A percentile compares a stretch with the other conserved stretches of the same genome.
Evolutionary conservation across 2,888 invertebrate species (phyloP).

Genomic region (Globia sparganii): DNA sequence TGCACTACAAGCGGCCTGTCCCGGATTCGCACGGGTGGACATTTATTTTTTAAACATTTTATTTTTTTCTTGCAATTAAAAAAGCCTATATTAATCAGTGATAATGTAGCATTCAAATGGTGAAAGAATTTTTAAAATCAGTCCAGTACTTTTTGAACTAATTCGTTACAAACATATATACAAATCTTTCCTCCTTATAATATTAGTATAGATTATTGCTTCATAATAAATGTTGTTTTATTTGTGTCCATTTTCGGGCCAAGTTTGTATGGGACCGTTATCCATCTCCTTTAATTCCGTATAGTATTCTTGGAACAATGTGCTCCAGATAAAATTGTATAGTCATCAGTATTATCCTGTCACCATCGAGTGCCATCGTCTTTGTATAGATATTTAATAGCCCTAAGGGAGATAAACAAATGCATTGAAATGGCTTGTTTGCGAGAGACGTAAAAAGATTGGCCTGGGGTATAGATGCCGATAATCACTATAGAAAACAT

Average conservation of each 20-base stretch:
- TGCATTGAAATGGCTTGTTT: neutral
- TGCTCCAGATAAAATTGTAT: neutral
- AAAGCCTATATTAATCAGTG: too few species aligned
- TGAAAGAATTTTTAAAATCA: too few species aligned
- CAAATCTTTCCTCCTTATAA: too few species aligned
- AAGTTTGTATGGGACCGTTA: neutral
- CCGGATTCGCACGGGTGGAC: too few species aligned
- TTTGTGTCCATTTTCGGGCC: neutral
- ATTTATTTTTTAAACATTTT: too few species aligned
- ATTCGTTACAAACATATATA: too few species aligned
- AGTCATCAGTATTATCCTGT: neutral
- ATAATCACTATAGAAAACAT: neutral
- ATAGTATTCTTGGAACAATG: neutral
- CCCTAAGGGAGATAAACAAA: neutral
- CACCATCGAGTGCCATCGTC: neutral
- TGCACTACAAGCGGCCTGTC: too few species aligned
- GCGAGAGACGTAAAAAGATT: neutral
- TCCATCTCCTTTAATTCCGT: neutral
- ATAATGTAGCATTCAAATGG: too few species aligned
- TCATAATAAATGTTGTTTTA: neutral
- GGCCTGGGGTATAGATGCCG: neutral
- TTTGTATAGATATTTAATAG: neutral
- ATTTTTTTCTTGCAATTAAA: too few species aligned
- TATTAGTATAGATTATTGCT: too few species aligned
- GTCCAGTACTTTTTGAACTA: too few species aligned